Conservation (phyloP, 2,797 vertebrate species). For the Florisuga fusca region DNA sequence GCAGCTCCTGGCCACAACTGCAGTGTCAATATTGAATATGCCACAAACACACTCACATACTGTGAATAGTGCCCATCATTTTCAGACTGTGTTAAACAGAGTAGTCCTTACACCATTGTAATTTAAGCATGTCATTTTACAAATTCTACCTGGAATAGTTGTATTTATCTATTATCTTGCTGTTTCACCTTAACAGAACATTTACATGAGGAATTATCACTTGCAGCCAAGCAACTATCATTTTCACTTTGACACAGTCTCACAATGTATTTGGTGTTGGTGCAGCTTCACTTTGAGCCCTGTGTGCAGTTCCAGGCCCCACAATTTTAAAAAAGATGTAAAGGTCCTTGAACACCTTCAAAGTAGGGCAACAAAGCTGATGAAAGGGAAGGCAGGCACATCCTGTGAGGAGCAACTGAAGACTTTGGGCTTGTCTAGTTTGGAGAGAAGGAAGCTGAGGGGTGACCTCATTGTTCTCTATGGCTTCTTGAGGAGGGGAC, state of each 20-base stretch:
- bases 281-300: fast-evolving
- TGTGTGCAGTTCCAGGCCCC: not conserved
- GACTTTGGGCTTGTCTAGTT: not conserved
- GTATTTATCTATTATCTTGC: not conserved
- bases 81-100: not conserved
- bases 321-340: not conserved
- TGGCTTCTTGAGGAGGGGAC: not conserved
- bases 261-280: not conserved
- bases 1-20: not conserved
- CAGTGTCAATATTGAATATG: not conserved
- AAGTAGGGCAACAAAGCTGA: not conserved
- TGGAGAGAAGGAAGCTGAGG: not conserved
- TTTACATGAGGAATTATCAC: slow-evolving; percentile 6
- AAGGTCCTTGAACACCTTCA: not conserved
- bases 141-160: not conserved
- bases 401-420: not conserved
- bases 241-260: slow-evolving; percentile 13
- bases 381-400: not conserved
- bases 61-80: not conserved
- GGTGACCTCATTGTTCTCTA: not conserved
- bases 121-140: not conserved
- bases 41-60: not conserved
- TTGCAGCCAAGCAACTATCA: slow-evolving; percentile 23
- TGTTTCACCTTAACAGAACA: not conserved
- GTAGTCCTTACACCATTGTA: not conserved